Evolutionary conservation across 1,140 invertebrate genomes (phyloP), one percentile per base, ranked within the genome.

Genomic region (Pseudomyrmex sp.): DNA sequence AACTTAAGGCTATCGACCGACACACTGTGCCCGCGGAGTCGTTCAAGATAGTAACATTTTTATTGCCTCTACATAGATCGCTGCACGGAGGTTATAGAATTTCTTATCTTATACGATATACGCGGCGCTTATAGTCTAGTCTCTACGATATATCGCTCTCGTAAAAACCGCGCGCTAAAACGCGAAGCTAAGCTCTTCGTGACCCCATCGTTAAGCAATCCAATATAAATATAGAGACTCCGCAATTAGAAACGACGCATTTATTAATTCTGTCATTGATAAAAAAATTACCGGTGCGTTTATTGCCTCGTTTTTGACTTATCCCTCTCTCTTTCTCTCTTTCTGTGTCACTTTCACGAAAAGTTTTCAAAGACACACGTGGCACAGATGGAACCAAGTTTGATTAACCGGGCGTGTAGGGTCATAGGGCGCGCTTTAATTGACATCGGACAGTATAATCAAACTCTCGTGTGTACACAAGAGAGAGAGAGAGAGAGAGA

Each of bases 1-100:
- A 70, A 59, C 54, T 54, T 54, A 70, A 72, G 66, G 46, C 66
- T 72, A 72, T 72, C 76, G 76, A 80, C 15, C 56, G 65, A 48
- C 18, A 48, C 18, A 70, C 44, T 10, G 8, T 44, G 50, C 7
- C 35, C 35, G 66, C 59, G 26, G 65, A 9, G 66, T 48, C 59
- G 44, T 72, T 50, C 26, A 70, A 79, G 10, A 12, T 61, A 23
- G 18, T 63, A 63, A n/a, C 58, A 70, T 80, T 59, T 12, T 50
- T 20, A 56, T 18, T 23, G 44, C 35, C 66, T 70, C 44, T 72
- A 70, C 20, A 70, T 59, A 35, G 26, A 35, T 35, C 35, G 35
- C 5, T 20, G 44, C 10, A 9, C 3, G 20, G 20, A 18, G 44
- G 3, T 58, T 62, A 23, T 74, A 74, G 13, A n/a, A 18, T 48